These are phyloP conservation scores for Acrossocheilus wenchowensis DNA, from an alignment of 2,797 vertebrate species.

Conservation along the genomic window DNA sequence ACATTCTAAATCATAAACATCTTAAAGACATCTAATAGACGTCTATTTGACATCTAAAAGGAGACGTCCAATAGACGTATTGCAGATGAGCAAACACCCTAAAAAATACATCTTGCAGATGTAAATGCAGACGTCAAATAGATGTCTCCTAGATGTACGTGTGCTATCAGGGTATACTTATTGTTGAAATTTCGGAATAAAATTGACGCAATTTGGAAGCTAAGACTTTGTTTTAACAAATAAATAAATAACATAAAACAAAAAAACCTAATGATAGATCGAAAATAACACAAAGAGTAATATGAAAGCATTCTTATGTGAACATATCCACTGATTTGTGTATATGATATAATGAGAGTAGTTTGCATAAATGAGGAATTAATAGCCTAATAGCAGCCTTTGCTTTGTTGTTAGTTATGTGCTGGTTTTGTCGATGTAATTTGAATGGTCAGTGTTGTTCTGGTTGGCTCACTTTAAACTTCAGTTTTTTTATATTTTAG, in stretches of 20 bases:
- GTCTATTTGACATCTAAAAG: no score
- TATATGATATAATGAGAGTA: neutral
- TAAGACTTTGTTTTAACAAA: neutral
- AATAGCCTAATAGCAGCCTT: neutral
- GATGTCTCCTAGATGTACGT: no score
- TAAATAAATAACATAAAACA: neutral
- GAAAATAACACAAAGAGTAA: neutral
- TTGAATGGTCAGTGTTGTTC: neutral
- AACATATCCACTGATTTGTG: neutral
- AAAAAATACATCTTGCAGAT: no score
- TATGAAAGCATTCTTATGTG: neutral
- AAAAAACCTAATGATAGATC: no score
- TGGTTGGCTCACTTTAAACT: neutral
- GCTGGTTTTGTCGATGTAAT: neutral
- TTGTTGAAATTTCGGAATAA: neutral
- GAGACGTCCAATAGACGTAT: no score
- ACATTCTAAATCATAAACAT: no score
- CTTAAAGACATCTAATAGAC: no score
- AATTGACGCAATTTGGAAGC: neutral
- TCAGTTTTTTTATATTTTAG: no score
- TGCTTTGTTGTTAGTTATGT: neutral
- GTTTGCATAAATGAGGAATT: neutral
- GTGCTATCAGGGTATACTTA: no score
- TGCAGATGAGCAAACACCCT: no score
- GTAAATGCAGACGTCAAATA: no score